Conservation (phyloP, 2,888 invertebrate genomes). For the Deilephila porcellus region DNA sequence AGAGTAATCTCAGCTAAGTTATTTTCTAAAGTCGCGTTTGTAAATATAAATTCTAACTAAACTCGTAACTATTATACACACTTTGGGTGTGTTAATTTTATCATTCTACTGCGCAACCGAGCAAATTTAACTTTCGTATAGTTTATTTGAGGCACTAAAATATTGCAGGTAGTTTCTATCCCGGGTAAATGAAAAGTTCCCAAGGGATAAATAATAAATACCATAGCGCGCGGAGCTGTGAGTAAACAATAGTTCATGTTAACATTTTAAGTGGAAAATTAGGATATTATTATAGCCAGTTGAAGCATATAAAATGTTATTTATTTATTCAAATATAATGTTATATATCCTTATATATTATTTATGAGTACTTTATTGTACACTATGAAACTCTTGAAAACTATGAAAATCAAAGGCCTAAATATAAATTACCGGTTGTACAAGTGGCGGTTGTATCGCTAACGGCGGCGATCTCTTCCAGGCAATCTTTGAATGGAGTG, state of each 20-base stretch:
- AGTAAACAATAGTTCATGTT: slow-evolving; percentile 9
- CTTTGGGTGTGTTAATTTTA: not conserved
- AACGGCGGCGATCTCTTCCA: too few species aligned
- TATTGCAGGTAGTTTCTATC: not conserved
- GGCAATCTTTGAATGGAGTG: too few species aligned
- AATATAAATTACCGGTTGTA: too few species aligned
- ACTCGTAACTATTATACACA: not conserved
- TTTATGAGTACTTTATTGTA: too few species aligned
- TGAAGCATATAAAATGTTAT: not conserved
- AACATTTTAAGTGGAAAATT: slow-evolving; percentile 11
- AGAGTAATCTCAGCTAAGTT: too few species aligned
- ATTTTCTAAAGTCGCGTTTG: too few species aligned
- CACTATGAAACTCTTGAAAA: too few species aligned
- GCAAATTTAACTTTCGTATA: not conserved
- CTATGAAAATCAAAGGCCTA: too few species aligned
- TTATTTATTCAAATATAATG: too few species aligned
- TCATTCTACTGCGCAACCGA: not conserved
- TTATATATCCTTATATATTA: too few species aligned
- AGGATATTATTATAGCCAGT: not conserved
- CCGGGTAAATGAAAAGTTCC: slow-evolving; percentile 14
- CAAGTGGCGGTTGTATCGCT: too few species aligned
- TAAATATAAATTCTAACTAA: too few species aligned
- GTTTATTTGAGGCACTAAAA: not conserved
- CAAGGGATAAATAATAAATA: slow-evolving; percentile 18
- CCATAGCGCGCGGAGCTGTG: slow-evolving; percentile 7